Conservation (phyloP, 1,140 invertebrate genomes). For the Drosophila ohnishii region DNA sequence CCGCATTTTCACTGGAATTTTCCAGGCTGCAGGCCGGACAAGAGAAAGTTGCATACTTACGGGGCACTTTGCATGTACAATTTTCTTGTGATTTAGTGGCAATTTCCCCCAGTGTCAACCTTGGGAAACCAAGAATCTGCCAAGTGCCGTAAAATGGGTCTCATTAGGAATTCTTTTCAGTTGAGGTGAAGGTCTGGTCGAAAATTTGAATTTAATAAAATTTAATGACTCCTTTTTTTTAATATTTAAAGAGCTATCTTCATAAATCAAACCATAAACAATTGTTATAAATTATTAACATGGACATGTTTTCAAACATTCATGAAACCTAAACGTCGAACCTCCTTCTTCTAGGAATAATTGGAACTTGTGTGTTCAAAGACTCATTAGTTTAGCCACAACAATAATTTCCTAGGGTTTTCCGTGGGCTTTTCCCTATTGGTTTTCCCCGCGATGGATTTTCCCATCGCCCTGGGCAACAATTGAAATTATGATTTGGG, state of each 20-base stretch:
- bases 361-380: not conserved
- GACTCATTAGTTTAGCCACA: slow-evolving; percentile 36
- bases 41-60: slow-evolving; percentile 46
- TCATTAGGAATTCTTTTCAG: slow-evolving; percentile 9
- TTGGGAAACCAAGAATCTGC: slow-evolving; percentile 25
- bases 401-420: slow-evolving; percentile 29
- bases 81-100: slow-evolving; percentile 39
- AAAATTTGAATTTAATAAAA: not conserved
- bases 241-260: not conserved
- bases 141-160: slow-evolving; percentile 19
- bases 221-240: not conserved
- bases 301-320: slow-evolving; percentile 6
- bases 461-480: slow-evolving; percentile 37
- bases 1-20: slow-evolving; percentile 46
- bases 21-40: slow-evolving; percentile 31
- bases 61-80: slow-evolving; percentile 43
- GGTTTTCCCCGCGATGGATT: slow-evolving; percentile 16
- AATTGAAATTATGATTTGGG: slow-evolving; percentile 74
- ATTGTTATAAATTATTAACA: slow-evolving; percentile 6
- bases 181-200: slow-evolving; percentile 20
- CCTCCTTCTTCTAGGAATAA: slow-evolving; percentile 3
- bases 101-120: slow-evolving; percentile 27
- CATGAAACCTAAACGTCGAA: not conserved
- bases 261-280: slow-evolving; percentile 18
- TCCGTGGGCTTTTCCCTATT: slow-evolving; percentile 11